Base-by-base conservation (phyloP, 2,888 invertebrate species). In the Drosophila fungiperda region DNA sequence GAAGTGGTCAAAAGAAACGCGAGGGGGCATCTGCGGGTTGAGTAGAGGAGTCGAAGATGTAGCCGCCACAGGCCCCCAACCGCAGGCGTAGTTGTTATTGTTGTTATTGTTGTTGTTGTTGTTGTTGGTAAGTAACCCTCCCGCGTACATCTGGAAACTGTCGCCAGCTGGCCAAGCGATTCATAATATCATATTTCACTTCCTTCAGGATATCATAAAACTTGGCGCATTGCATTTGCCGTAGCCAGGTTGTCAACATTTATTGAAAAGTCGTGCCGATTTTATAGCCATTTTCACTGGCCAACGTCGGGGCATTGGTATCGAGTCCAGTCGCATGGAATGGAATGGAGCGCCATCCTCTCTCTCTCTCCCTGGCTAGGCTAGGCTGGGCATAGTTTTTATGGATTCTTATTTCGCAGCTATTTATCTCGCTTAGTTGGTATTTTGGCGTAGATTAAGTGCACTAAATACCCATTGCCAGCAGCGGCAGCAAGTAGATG, bases 191-290 rank as follows among this genome's bases (percentile, higher is more conserved):
- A 92, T 92, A 93, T 93, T 93, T 93, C 92, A 92, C 92, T 92
- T 92, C 92, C 92, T 92, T 90, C 91, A 92, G 93, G 93, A 93
- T 92, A 93, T 92, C 93, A 92, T 92, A 92, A 92, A 92, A 91
- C 92, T 92, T 89, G 87, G 83, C 79, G 76, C 87, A 83, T 88
- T 88, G 83, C 83, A 78, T 81, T 75, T 63, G 63, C 76, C 70
- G 75, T 74, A 59, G 70, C 71, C 66, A 29, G 80, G 91, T 91
- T 93, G 93, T 93, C 93, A 93, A 93, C 93, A 92, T 93, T 93
- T 93, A 93, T 93, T 92, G 93, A 92, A 92, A 93, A 93, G 90
- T 93, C 93, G 93, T 93, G 93, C 92, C 90, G 91, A 92, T 91
- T 92, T 92, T 92, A 91, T 92, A 89, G 91, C 90, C 88, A 80